Evolutionary conservation across 2,797 vertebrate genomes (phyloP), one percentile per base, ranked within the genome.

Genomic region (Gymnoscopelus braueri): DNA sequence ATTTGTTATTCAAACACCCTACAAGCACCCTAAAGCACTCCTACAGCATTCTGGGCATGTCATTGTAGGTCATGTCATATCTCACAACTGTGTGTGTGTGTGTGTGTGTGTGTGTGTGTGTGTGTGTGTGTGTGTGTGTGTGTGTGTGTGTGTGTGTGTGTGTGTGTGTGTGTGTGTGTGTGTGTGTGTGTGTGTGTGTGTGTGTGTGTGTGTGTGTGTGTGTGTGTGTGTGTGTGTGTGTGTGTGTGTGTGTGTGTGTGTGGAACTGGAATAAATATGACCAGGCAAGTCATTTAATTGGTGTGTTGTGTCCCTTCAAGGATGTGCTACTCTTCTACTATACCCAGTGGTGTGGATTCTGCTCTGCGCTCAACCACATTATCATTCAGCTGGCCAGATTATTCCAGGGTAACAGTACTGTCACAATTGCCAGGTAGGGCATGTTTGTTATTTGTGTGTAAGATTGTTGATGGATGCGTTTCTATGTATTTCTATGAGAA

Each of bases 341-440:
- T 81, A 92, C 93, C 1, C 86, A 90, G 77, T 94, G 92, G 93
- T 94, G 93, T 54, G 93, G 92, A 0, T 94, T 94, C 78, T 94
- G 92, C 78, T 88, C 92, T 0, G 84, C 81, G 29, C 89, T 94
- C 67, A 93, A 94, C 85, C 92, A 94, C 67, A 65, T 94, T 71
- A 72, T 94, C 80, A 87, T 94, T 78, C 96, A 96, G 72, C 92
- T 99, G 67, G 95, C 97, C 75, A 92, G 93, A 6, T 90, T 98
- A 50, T 78, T 98, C 70, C 96, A 95, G 72, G 89, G 87, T 0
- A 94, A 97, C 69, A 0, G 76, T 74, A 86, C 85, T 62, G 88
- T 98, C 90, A 91, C 85, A 0, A 95, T 98, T 77, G 96, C 97
- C 68, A 96, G 97, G 97, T 99, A 88, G 87, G 83, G 55, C 24